Evolutionary conservation across 2,888 invertebrate genomes (phyloP), one percentile per base, ranked within the genome.

Genomic region (Cetonia aurata): DNA sequence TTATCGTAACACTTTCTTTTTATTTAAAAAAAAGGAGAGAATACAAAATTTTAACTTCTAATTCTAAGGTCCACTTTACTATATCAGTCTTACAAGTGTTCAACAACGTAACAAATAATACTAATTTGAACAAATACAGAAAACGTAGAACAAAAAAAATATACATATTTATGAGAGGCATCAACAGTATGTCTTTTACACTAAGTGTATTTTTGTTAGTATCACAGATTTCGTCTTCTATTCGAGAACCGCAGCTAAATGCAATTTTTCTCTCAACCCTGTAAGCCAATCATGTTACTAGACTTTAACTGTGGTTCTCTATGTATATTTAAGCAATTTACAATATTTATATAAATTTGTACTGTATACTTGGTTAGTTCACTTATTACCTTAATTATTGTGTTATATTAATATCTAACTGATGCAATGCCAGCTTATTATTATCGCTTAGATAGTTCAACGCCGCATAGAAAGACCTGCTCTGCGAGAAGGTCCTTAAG

Each of bases 391-490:
- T 6, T 60, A 46, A 60, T 60, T 60, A 60, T 60, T 60, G 60
- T 46, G 46, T 44, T 25, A 46, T 46, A 60, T 46, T 44, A 46
- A 67, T 67, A 42, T 55, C 66, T 44, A 67, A 44, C 31, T 67
- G 66, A 19, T 59, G 68, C 37, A 69, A 37, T 19, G 48, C 15
- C 9, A 69, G 15, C 37, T 57, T 69, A 37, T 69, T 37, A 17
- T 33, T 41, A 33, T 69, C 68, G 42, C 57, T 57, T 50, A 69
- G 50, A 33, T 69, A 69, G n/a, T 69, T 69, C 44, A 69, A 13
- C 13, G 56, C 46, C 13, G 37, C 41, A 15, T 69, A 69, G 19
- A 57, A 69, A 15, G 46, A 57, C 19, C 56, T 59, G 19, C 57
- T 69, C 41, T 69, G 68, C 19, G 59, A 56, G 37, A 69, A 57